These are phyloP conservation scores for Helicoverpa armigera DNA, from an alignment of 1,140 invertebrate genomes.

Conservation along the genomic window DNA sequence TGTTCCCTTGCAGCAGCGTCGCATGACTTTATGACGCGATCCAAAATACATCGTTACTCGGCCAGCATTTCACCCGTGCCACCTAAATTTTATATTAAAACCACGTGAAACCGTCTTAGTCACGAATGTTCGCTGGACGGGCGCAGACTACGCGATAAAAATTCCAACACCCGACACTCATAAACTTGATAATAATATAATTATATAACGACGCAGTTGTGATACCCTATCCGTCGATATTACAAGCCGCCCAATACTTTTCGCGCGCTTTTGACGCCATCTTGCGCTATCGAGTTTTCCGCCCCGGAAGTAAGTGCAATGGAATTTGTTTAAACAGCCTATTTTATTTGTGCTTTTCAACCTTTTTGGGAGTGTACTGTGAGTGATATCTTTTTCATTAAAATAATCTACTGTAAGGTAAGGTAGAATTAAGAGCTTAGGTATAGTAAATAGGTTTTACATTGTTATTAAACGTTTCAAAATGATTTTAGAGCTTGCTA, in stretches of 20 bases:
- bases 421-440: constrained; percentile 52
- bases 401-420: constrained; percentile 48
- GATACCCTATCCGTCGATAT: constrained; percentile 49
- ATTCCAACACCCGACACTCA: constrained; percentile 42
- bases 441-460: constrained; percentile 37
- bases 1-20: constrained; percentile 56
- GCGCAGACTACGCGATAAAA: constrained; percentile 66
- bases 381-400: constrained; percentile 58
- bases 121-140: constrained; percentile 75
- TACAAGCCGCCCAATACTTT: constrained; percentile 50
- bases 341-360: constrained; percentile 57
- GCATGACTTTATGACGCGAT: constrained; percentile 71
- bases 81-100: constrained; percentile 80
- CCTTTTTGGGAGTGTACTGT: constrained; percentile 56
- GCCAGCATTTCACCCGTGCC: constrained; percentile 69
- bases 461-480: constrained; percentile 33
- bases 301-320: constrained; percentile 73
- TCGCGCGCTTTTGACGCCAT: constrained; percentile 60
- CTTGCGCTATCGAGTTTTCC: constrained; percentile 53
- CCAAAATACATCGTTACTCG: constrained; percentile 71
- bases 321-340: constrained; percentile 58
- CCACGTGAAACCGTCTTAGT: constrained; percentile 75
- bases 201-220: constrained; percentile 50
- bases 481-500: constrained; percentile 27
- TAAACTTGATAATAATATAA: constrained; percentile 50